Evolutionary conservation across 2,888 invertebrate genomes (phyloP).

Genomic region (Diogma glabrata): DNA sequence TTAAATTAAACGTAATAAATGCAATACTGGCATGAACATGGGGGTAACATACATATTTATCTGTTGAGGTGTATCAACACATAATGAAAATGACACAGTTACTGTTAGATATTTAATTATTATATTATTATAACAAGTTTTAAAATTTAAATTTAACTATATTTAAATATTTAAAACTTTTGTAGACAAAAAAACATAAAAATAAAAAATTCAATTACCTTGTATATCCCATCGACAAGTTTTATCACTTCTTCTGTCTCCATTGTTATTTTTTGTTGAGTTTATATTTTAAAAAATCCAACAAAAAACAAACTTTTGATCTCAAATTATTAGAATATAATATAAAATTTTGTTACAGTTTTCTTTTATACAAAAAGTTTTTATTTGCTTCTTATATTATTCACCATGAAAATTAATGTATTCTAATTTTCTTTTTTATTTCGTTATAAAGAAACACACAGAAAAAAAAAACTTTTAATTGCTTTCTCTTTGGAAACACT

Average conservation of each 20-base stretch:
- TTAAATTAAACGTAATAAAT: too few relatives aligned
- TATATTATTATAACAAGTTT: too few relatives aligned
- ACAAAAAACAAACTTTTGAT: too few relatives aligned
- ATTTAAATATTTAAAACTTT: neutral
- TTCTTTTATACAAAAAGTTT: neutral
- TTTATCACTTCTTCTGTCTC: conserved; percentile 12
- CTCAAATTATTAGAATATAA: too few relatives aligned
- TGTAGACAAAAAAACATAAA: neutral
- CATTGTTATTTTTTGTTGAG: conserved; percentile 6
- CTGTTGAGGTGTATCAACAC: too few relatives aligned
- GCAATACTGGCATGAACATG: too few relatives aligned
- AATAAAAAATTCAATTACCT: neutral
- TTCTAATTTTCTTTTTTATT: neutral
- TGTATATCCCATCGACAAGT: conserved; percentile 11
- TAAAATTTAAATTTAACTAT: too few relatives aligned
- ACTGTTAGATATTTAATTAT: too few relatives aligned
- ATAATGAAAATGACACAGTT: too few relatives aligned
- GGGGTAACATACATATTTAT: too few relatives aligned
- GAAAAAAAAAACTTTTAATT: neutral
- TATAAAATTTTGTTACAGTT: neutral
- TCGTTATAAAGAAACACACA: neutral
- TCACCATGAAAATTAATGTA: neutral
- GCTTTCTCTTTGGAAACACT: too few relatives aligned
- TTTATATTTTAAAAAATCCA: too few relatives aligned
- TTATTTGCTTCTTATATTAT: neutral